Evolutionary conservation across 2,888 invertebrate genomes (phyloP), one percentile per base, ranked within the genome.

Genomic region (Cephus rjabovi): DNA sequence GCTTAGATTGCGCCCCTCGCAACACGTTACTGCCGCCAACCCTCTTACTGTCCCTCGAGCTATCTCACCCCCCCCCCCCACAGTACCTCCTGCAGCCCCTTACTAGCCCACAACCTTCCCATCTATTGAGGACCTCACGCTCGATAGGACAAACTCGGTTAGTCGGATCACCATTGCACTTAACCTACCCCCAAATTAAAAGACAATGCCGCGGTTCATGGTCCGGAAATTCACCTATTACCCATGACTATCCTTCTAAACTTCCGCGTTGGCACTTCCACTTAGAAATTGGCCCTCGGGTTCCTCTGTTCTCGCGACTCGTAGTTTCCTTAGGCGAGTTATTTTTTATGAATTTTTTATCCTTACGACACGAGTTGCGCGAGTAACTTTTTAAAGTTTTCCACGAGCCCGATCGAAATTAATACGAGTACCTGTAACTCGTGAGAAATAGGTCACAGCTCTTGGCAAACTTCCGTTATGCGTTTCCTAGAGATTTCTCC

Each of bases 191-290:
- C 75, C 77, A 75, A 77, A 77, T 77, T 77, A 77, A 77, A 86
- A 86, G 86, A 81, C 85, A 83, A 86, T 86, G 81, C 80, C 76
- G 79, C 79, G 70, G 84, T 79, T 79, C 84, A 78, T 86, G 86
- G 85, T 83, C 86, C 81, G 86, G 86, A 86, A 86, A 86, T 79
- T 84, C 76, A 73, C 79, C 73, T 68, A 78, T 74, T 81, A 56
- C 56, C 56, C 56, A 56, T 23, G 23, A 56, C 23, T 56, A 9
- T 56, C 56, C 56, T 56, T 56, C 56, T 56, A 56, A 56, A 56
- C 56, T 56, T 56, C 56, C 56, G 56, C 56, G 56, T 56, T 56
- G 23, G 56, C 56, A 23, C 23, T 56, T 56, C 56, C 9, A 56
- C 56, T 56, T 56, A 23, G 56, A 56, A 6, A 56, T 23, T 23